Percentiles rank a stretch among this genome's conserved stretches.
Conservation (phyloP, 2,113 vertebrate genomes). For the Callipepla californica region DNA sequence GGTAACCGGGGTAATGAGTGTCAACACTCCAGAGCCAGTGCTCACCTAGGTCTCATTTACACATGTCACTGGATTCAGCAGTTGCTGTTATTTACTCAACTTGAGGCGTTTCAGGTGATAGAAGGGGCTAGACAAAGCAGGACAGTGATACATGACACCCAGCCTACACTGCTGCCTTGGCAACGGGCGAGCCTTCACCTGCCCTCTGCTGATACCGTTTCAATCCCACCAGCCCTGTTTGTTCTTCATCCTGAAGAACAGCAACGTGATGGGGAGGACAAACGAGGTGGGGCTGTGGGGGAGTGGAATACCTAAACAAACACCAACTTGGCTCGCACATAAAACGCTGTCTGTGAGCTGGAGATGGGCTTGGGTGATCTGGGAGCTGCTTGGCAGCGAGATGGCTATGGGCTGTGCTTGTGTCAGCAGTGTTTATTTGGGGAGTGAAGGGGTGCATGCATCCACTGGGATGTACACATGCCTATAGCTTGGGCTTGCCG, state of each 20-base stretch:
- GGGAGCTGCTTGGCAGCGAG: background rate
- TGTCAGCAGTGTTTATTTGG: background rate
- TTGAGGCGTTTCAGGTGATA: constrained; percentile 81
- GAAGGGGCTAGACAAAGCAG: constrained; percentile 83
- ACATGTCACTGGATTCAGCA: constrained; percentile 77
- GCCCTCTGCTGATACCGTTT: constrained; percentile 81
- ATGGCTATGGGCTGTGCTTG: background rate
- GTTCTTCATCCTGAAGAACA: constrained; percentile 58
- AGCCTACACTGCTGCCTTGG: constrained; percentile 76
- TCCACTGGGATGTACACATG: background rate
- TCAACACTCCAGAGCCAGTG: constrained; percentile 76
- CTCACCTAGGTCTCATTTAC: constrained; percentile 80
- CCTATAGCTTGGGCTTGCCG: background rate
- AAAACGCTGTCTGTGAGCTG: background rate
- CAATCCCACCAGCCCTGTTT: constrained; percentile 78
- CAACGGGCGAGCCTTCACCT: constrained; percentile 90
- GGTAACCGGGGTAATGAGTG: constrained; percentile 84
- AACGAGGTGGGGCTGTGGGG: background rate
- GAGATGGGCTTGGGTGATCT: background rate
- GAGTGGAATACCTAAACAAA: constrained; percentile 21
- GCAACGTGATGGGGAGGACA: background rate
- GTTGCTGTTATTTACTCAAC: constrained; percentile 88
- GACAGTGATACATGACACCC: constrained; percentile 80
- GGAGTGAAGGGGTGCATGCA: background rate
- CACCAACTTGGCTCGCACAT: constrained; percentile 8